phyloP scores from a whole-genome alignment of 2,797 vertebrate genomes.

The Sebastes kiyomatsui region DNA sequence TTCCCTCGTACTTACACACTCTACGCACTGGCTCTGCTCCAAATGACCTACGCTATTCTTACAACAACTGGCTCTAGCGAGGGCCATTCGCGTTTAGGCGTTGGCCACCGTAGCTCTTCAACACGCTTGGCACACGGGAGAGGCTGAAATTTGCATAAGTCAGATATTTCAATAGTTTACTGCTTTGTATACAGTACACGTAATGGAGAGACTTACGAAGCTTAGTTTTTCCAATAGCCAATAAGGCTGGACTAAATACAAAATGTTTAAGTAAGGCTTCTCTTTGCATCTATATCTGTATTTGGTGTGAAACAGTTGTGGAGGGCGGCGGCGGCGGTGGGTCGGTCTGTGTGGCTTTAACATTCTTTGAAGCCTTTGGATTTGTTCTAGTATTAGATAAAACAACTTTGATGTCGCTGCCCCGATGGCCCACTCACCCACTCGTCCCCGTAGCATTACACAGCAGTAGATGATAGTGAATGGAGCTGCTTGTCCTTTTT shows the following conservation, averaged over 20 bases:
- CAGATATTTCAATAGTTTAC: background rate
- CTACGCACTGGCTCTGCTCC: too few relatives aligned
- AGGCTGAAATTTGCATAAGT: background rate
- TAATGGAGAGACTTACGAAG: background rate
- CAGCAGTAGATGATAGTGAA: background rate
- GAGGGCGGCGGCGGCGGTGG: background rate
- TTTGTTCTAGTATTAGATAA: background rate
- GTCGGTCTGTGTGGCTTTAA: background rate
- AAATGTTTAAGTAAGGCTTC: background rate
- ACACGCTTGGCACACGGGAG: too few relatives aligned
- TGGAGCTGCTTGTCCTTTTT: background rate
- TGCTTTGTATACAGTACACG: background rate
- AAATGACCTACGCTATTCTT: too few relatives aligned
- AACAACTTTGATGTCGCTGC: background rate
- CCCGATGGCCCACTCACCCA: constrained; percentile 7
- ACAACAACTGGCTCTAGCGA: too few relatives aligned
- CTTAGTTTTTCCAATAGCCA: background rate
- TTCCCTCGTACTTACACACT: too few relatives aligned
- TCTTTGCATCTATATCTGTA: background rate
- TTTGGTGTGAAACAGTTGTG: background rate
- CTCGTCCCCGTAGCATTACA: constrained; percentile 3
- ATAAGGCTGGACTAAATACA: background rate
- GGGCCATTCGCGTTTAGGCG: too few relatives aligned
- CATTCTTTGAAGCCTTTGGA: background rate
- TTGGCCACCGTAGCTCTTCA: too few relatives aligned